phyloP scores from a whole-genome alignment of 2,888 invertebrate genomes.

The Serripes groenlandicus region DNA sequence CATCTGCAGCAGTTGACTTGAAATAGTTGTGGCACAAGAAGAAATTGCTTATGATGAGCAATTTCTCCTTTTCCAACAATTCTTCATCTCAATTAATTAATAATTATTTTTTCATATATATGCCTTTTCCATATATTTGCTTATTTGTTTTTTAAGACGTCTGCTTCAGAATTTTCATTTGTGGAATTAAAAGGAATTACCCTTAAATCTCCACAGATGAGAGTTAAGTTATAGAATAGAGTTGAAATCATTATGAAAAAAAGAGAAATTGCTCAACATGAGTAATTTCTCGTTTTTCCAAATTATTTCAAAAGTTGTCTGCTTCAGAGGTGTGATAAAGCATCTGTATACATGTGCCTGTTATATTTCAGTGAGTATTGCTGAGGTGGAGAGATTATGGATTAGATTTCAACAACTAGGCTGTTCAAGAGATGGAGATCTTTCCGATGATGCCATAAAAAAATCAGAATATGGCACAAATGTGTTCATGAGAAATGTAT shows the following conservation, averaged over 20 bases:
- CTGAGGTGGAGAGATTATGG: conserved; percentile 86
- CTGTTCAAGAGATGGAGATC: conserved; percentile 80
- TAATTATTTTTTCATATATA: neutral
- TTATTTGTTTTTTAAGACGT: too few species aligned
- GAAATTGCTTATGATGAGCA: neutral
- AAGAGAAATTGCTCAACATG: too few species aligned
- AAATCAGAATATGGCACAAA: conserved; percentile 72
- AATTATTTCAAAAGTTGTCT: too few species aligned
- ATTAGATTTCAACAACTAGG: conserved; percentile 85
- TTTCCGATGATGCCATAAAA: conserved; percentile 72
- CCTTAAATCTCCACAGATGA: too few species aligned
- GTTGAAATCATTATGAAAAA: neutral
- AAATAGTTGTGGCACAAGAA: neutral
- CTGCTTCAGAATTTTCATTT: too few species aligned
- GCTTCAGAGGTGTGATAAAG: too few species aligned
- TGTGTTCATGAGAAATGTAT: conserved; percentile 83
- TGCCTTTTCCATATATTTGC: too few species aligned
- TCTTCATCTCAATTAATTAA: neutral
- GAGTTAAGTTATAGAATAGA: neutral
- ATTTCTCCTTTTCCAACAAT: neutral
- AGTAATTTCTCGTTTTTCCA: too few species aligned
- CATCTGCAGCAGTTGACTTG: too few species aligned
- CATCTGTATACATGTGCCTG: neutral
- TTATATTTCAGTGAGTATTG: conserved; percentile 81
- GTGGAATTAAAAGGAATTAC: too few species aligned